Evolutionary conservation across 2,113 vertebrate genomes (phyloP).

Genomic region (Tamias sibiricus): DNA sequence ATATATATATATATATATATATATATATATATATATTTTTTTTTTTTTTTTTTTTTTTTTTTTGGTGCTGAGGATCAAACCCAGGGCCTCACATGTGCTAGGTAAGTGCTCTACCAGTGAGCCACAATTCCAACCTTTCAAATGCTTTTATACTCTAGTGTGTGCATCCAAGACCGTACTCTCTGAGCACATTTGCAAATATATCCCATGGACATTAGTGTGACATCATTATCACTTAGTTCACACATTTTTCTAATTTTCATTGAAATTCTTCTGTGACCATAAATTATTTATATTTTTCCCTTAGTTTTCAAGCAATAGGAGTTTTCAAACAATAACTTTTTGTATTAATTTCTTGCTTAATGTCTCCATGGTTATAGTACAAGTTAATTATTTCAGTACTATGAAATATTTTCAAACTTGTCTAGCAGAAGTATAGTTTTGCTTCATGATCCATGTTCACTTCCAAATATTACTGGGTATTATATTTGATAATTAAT

Average conservation of each 20-base stretch:
- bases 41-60: neutral
- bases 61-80: no score
- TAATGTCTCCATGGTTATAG: neutral
- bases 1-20: no score
- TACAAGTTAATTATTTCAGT: neutral
- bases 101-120: no score
- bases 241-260: neutral
- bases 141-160: neutral
- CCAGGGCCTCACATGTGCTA: no score
- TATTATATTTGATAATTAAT: neutral
- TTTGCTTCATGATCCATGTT: neutral
- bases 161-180: neutral
- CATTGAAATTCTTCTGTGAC: neutral
- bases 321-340: no score
- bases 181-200: neutral
- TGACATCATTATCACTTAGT: neutral
- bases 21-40: no score
- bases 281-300: neutral
- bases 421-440: neutral
- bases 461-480: neutral
- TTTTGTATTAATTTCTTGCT: neutral
- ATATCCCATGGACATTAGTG: neutral
- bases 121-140: no score
- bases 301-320: neutral
- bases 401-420: neutral